Conservation (phyloP, 2,113 vertebrate genomes). For the Ptychochromis oligacanthus region DNA sequence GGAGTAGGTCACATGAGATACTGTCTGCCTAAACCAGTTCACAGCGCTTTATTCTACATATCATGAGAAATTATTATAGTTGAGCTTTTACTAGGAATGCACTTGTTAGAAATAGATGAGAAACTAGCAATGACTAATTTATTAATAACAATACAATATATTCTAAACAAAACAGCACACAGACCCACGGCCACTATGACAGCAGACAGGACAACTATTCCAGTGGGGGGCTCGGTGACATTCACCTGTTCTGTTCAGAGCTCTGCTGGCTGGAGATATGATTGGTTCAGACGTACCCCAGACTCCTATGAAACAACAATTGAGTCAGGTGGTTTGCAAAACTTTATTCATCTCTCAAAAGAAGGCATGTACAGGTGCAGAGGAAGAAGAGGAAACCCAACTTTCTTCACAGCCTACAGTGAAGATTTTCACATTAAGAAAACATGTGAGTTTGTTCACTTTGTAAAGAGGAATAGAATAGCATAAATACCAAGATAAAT, state of each 20-base stretch:
- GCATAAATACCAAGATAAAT: background rate
- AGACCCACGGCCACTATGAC: background rate
- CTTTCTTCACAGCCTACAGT: background rate
- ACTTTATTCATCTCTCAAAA: background rate
- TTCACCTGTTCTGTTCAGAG: conserved; percentile 3
- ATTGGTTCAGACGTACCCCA: background rate
- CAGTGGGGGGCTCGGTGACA: background rate
- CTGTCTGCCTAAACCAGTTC: rapidly evolving
- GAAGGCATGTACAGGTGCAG: conserved; percentile 6
- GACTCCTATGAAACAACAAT: rapidly evolving
- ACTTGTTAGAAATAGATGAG: no score
- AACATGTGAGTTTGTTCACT: background rate
- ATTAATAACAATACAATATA: rapidly evolving
- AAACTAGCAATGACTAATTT: rapidly evolving
- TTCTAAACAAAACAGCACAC: background rate
- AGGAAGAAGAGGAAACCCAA: conserved; percentile 23
- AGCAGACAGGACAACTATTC: background rate
- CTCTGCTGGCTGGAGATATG: background rate
- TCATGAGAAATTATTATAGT: rapidly evolving
- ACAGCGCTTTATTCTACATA: rapidly evolving
- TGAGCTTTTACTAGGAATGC: rapidly evolving
- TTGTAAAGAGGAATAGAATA: background rate
- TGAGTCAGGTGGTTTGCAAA: rapidly evolving
- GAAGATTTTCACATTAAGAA: background rate
- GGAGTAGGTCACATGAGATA: rapidly evolving